Base-by-base conservation (phyloP, 2,888 invertebrate species). In the Aplocera efformata region DNA sequence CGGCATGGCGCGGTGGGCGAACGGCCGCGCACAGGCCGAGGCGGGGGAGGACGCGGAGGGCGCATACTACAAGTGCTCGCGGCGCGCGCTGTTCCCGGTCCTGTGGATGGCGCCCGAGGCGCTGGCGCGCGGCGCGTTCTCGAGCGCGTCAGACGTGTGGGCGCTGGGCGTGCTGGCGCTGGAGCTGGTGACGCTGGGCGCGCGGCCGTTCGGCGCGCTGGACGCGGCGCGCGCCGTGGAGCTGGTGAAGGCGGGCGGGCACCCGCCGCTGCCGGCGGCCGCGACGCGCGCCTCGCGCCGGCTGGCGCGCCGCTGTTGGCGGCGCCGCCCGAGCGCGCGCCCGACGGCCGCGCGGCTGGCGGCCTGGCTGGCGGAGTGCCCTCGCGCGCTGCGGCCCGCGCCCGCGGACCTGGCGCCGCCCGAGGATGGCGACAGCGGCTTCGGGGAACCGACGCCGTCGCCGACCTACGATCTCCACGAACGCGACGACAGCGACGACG, bases 31-130 rank as follows among this genome's bases (percentile, higher is more conserved):
- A 79, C 92, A 91, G 60, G 94, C 93, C 53, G 92, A 92, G 37
- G 94, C 31, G 36, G 94, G 33, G 23, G 53, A 49, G 13, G 56
- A 55, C 7, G 94, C 28, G 1, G n/a, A 23, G 25, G 33, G 94
- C 93, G 93, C 94, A 0, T 95, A 46, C 91, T 97, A 97, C 76
- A 91, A 92, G 49, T 96, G 96, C 64, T 93, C 92, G 61, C 91
- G 95, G 20, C 94, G 94, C 76, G 94, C 92, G 58, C 92, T 95
- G 90, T 81, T 96, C 42, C 96, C 96, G 0, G 95, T 96, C 1
- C 88, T 94, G 47, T 97, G 96, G 96, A 96, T 97, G 96, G 93
- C 97, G 0, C 97, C 97, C 0, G 97, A 97, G 78, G 94, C 94
- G 55, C 79, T 97, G 21, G 90, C 89, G 1, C 78, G 92, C 9